Evolutionary conservation across 2,113 vertebrate genomes (phyloP), one percentile per base, ranked within the genome.

Genomic region (Orientallactaga bullata): DNA sequence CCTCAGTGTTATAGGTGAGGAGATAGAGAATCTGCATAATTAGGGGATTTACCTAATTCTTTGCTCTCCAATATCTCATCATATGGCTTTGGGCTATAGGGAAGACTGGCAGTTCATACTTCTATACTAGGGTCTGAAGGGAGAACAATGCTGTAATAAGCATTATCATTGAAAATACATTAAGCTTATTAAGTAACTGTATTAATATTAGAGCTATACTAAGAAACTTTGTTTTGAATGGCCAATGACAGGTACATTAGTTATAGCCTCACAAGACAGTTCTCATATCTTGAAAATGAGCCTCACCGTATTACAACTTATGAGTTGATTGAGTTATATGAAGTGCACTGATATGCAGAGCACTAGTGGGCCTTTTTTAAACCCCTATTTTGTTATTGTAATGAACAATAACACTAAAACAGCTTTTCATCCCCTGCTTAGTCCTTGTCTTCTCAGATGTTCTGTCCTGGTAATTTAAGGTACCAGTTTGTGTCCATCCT

Each of bases 281-380:
- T 47, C 69, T 71, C 26, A 12, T 65, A 24, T 61, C 15, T 93
- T 94, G 80, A 83, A 94, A 76, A 47, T 91, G 26, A 80, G 3
- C 15, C 16, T 68, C 17, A 58, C 72, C 32, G 47, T 89, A 42
- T 1, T 3, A 11, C 55, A 79, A 55, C 0, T n/a, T 92, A 35
- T 30, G 35, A 3, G 23, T 55, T 68, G 1, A 30, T 1, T 47
- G 21, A 2, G 66, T 79, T 37, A 32, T 10, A 28, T 91, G 18
- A 24, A 39, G 35, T 1, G 21, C 3, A 69, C 8, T 72, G 24
- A 81, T 39, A 10, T 83, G 0, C 30, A 61, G n/a, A 77, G 20
- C 39, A 60, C 18, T 72, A 23, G 2, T 21, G 74, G 24, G 7
- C 2, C 23, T 16, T 68, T 1, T 23, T 5, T 37, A 63, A 72